These are phyloP conservation scores for Malurus melanocephalus DNA, from an alignment of 2,113 vertebrate species.

Conservation along the genomic window DNA sequence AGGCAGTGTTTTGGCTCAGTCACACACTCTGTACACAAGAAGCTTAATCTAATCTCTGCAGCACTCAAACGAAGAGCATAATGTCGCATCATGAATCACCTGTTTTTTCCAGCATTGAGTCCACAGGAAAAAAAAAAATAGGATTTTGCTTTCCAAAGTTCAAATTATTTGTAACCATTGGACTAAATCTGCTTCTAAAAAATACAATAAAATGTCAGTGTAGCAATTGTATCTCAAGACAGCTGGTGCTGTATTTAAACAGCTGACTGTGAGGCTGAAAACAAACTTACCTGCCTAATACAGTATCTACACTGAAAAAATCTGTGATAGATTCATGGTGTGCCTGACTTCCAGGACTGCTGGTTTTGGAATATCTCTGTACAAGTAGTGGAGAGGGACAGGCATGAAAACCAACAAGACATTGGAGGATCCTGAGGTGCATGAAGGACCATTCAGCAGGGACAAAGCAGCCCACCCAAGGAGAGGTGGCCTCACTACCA, in stretches of 20 bases:
- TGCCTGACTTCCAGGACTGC: not conserved
- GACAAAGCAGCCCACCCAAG: not conserved
- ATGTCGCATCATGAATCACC: not conserved
- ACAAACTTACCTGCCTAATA: not conserved
- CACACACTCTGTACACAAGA: not conserved
- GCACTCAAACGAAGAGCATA: not conserved
- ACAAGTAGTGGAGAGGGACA: not conserved
- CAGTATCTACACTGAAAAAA: not conserved
- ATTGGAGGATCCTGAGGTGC: not conserved
- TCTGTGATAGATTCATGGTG: not conserved
- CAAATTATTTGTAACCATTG: not conserved
- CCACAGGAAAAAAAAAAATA: not conserved
- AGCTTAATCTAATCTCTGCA: slow-evolving; percentile 23
- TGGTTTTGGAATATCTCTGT: not conserved
- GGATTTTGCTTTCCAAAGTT: not conserved
- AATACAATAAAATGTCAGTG: not conserved
- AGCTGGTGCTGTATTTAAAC: not conserved
- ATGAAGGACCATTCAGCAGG: not conserved
- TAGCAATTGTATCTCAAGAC: not conserved
- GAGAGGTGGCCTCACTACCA: not conserved
- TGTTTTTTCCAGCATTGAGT: not conserved
- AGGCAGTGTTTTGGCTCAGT: not conserved
- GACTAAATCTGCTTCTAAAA: not conserved
- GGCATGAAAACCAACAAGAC: not conserved
- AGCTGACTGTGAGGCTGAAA: not conserved